Evolutionary conservation across 2,797 vertebrate species (phyloP).

Genomic region (Echiichthys vipera): DNA sequence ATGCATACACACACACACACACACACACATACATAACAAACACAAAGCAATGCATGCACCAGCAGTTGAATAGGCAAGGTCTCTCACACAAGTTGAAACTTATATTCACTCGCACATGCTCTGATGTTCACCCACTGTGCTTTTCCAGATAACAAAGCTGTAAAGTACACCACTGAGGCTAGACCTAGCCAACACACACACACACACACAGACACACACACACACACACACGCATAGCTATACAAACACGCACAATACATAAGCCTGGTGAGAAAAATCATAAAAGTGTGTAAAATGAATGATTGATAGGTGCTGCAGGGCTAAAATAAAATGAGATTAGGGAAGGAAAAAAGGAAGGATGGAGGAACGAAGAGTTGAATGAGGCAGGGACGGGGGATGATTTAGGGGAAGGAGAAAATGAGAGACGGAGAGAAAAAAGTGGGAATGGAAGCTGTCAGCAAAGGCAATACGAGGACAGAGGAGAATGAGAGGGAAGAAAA

Average conservation of each 20-base stretch:
- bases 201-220: not conserved
- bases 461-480: slow-evolving; percentile 58
- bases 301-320: slow-evolving; percentile 74
- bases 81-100: slow-evolving; percentile 37
- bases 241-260: slow-evolving; percentile 15
- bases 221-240: not conserved
- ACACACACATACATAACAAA: not conserved
- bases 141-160: slow-evolving; percentile 46
- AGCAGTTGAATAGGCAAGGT: slow-evolving; percentile 26
- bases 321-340: slow-evolving; percentile 70
- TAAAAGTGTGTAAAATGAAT: slow-evolving; percentile 78
- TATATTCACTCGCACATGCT: slow-evolving; percentile 26
- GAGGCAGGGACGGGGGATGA: slow-evolving; percentile 44
- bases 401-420: slow-evolving; percentile 58
- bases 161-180: slow-evolving; percentile 31
- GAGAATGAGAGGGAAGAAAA: slow-evolving; percentile 38
- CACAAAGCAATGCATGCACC: slow-evolving; percentile 9
- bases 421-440: slow-evolving; percentile 34
- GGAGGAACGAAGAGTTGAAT: slow-evolving; percentile 37
- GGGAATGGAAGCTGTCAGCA: slow-evolving; percentile 58
- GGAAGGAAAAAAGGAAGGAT: slow-evolving; percentile 21
- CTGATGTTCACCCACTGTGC: slow-evolving; percentile 52
- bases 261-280: slow-evolving; percentile 47
- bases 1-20: not conserved
- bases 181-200: slow-evolving; percentile 3